These are phyloP conservation scores for Dipodomys spectabilis DNA, from an alignment of 2,113 vertebrate species.

Conservation along the genomic window DNA sequence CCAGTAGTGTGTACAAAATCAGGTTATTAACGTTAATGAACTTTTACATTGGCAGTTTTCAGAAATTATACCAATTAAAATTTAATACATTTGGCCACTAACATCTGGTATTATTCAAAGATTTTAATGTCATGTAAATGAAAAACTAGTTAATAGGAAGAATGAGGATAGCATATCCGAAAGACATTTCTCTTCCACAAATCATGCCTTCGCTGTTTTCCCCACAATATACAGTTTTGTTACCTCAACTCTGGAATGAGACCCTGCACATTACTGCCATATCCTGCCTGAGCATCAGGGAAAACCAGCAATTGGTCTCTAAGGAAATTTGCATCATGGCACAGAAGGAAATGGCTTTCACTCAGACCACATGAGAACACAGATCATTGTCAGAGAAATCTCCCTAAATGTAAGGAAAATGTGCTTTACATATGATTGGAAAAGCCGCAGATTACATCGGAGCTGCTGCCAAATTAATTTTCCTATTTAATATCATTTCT, in stretches of 20 bases:
- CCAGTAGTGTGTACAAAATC: too few relatives aligned
- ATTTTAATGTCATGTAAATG: too few relatives aligned
- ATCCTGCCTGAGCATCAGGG: not conserved
- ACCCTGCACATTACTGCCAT: conserved; percentile 13
- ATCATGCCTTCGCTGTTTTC: conserved; percentile 52
- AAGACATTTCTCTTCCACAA: not conserved
- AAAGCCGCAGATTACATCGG: conserved; percentile 22
- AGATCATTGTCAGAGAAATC: conserved; percentile 60
- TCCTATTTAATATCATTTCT: conserved; percentile 54
- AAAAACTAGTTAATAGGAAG: too few relatives aligned
- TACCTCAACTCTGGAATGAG: conserved; percentile 42
- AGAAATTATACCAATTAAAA: too few relatives aligned
- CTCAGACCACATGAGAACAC: conserved; percentile 51
- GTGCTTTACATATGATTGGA: not conserved
- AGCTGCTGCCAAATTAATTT: conserved; percentile 14
- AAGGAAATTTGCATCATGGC: conserved; percentile 58
- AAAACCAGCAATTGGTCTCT: conserved; percentile 50
- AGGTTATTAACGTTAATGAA: too few relatives aligned
- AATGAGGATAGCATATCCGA: too few relatives aligned
- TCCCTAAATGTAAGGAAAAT: conserved; percentile 31
- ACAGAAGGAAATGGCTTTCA: conserved; percentile 54
- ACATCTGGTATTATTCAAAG: too few relatives aligned
- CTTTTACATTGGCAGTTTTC: too few relatives aligned
- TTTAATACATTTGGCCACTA: too few relatives aligned
- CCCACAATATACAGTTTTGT: conserved; percentile 46